Conservation (phyloP, 1,140 invertebrate species). For the Scylla paramamosain region DNA sequence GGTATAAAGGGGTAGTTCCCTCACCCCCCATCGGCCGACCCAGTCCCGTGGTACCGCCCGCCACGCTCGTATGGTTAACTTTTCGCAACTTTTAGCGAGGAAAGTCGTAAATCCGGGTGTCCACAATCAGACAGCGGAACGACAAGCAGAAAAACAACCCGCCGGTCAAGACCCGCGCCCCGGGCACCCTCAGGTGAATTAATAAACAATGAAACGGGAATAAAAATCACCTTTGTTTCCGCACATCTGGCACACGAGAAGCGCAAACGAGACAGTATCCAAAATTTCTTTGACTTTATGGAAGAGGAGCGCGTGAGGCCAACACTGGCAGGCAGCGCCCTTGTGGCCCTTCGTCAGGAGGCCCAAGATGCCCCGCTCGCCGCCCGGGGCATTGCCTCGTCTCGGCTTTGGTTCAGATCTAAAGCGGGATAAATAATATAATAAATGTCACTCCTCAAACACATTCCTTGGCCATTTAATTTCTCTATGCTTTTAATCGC, state of each 20-base stretch:
- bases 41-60: not conserved
- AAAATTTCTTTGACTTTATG: conserved; percentile 74
- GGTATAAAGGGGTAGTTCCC: conserved; percentile 69
- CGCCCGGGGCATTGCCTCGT: not conserved
- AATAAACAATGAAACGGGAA: not conserved
- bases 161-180: not conserved
- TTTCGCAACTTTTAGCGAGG: not conserved
- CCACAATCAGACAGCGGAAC: not conserved
- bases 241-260: conserved; percentile 58
- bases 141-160: not conserved
- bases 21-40: not conserved
- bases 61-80: conserved; percentile 28
- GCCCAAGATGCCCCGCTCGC: not conserved
- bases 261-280: conserved; percentile 68
- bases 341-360: not conserved
- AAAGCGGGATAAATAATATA: conserved; percentile 74
- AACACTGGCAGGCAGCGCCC: not conserved
- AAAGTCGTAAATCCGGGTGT: not conserved
- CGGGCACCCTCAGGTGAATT: not conserved
- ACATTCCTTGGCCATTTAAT: conserved; percentile 75
- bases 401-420: conserved; percentile 64
- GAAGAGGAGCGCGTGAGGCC: conserved; percentile 49
- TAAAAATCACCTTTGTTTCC: conserved; percentile 31
- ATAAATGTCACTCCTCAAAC: conserved; percentile 75
- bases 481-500: conserved; percentile 73